Percentiles rank a stretch among this genome's conserved stretches.
Evolutionary conservation across 2,113 vertebrate species (phyloP).

Genomic region (Pimephales promelas): DNA sequence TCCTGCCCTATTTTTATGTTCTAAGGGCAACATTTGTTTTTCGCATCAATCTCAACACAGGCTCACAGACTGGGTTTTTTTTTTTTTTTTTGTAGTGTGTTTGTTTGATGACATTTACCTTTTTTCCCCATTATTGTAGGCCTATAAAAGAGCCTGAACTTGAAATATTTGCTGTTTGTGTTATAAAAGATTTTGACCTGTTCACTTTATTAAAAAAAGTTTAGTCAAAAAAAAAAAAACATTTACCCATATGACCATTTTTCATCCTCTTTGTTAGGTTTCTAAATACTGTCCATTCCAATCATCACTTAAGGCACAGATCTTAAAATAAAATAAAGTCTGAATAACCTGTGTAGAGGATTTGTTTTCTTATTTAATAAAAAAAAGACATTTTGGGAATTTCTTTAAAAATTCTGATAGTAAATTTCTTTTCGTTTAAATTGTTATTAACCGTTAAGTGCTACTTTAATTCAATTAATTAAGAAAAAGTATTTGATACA

Average conservation of each 20-base stretch:
- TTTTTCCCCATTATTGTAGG: neutral
- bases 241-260: neutral
- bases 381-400: neutral
- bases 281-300: neutral
- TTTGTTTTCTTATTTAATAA: too few species aligned
- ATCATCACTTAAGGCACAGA: neutral
- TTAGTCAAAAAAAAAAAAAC: neutral
- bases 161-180: neutral
- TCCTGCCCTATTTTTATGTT: neutral
- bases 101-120: neutral
- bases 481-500: too few species aligned
- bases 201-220: neutral
- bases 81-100: neutral
- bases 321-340: neutral
- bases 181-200: neutral
- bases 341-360: neutral
- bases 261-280: neutral
- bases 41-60: neutral
- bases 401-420: neutral
- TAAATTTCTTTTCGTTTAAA: too few species aligned
- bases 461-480: neutral
- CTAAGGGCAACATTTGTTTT: neutral
- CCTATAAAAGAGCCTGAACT: neutral
- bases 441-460: neutral
- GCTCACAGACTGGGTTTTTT: neutral